Evolutionary conservation across 2,888 invertebrate species (phyloP), one percentile per base, ranked within the genome.

Genomic region (Melanophora roralis): DNA sequence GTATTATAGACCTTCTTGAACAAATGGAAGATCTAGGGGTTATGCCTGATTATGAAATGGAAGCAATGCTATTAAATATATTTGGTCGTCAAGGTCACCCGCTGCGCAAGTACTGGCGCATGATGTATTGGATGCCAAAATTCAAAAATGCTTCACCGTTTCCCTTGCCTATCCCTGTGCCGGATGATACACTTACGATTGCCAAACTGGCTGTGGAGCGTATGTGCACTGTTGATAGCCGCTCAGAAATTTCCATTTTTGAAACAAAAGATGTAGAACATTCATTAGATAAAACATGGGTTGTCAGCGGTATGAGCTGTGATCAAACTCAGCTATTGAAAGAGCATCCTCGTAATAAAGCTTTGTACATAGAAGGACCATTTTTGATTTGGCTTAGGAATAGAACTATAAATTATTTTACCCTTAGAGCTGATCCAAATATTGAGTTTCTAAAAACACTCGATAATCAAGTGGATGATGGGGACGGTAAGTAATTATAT

Each of bases 1-100:
- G 97, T 89, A 95, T 95, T 43, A 93, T 98, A n/a, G 95, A 96
- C 87, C 88, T 99, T 64, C 84, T 89, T 27, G 95, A 96, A 84
- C 95, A 97, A 91, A 99, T 99, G 99, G 98, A 99, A 91, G 93
- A 95, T 83, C 94, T 96, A 89, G 95, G 96, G 81, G 96, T 99
- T 1, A 94, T 97, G 83, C 98, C 98, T 0, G 99, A 99, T 89
- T 91, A 92, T 74, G 97, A 98, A 90, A 93, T 96, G 91, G 95
- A 97, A 86, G 91, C 93, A 65, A 94, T 97, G 89, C 90, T 99
- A 8, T 85, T 94, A 1, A 95, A 95, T 85, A 93, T 95, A 57
- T 99, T 98, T 90, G 98, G 99, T 0, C 90, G 90, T 21, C 91
- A 93, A 82, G 95, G 95, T 0, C 92, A 92, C 86, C 95, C 95